Percentiles rank a stretch among this genome's conserved stretches.
phyloP scores from a whole-genome alignment of 2,888 invertebrate species.

The Hypomecis atomaria region DNA sequence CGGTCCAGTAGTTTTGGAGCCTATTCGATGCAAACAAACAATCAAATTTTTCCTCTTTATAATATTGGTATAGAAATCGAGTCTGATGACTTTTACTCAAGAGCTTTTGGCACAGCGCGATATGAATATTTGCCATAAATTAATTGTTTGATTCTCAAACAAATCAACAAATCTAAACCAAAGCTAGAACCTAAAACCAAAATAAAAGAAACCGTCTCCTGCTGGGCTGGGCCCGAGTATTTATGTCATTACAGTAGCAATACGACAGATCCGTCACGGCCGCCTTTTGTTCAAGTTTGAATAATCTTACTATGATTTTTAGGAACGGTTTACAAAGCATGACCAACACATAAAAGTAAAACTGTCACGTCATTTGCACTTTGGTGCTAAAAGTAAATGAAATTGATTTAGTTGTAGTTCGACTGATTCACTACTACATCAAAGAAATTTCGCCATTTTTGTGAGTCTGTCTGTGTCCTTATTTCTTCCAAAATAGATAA shows the following conservation, averaged over 20 bases:
- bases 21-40: too few species aligned
- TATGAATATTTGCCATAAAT: too few species aligned
- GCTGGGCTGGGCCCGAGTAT: constrained; percentile 18
- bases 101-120: too few species aligned
- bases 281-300: constrained; percentile 24
- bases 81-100: too few species aligned
- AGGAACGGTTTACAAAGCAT: not conserved
- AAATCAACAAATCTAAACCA: not conserved
- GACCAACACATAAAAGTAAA: not conserved
- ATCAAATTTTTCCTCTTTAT: too few species aligned
- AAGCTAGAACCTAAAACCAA: constrained; percentile 1
- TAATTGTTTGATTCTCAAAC: not conserved
- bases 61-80: too few species aligned
- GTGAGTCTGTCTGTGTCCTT: too few species aligned
- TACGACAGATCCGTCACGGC: constrained; percentile 31
- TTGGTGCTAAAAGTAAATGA: not conserved
- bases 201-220: not conserved
- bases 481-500: too few species aligned
- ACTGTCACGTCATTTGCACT: not conserved
- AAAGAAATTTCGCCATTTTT: too few species aligned
- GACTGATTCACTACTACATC: too few species aligned
- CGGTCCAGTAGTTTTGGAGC: too few species aligned
- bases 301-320: constrained; percentile 21
- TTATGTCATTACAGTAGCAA: constrained; percentile 31
- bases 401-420: too few species aligned